These are phyloP conservation scores for Scyliorhinus canicula DNA, from an alignment of 2,797 vertebrate genomes.

Conservation along the genomic window DNA sequence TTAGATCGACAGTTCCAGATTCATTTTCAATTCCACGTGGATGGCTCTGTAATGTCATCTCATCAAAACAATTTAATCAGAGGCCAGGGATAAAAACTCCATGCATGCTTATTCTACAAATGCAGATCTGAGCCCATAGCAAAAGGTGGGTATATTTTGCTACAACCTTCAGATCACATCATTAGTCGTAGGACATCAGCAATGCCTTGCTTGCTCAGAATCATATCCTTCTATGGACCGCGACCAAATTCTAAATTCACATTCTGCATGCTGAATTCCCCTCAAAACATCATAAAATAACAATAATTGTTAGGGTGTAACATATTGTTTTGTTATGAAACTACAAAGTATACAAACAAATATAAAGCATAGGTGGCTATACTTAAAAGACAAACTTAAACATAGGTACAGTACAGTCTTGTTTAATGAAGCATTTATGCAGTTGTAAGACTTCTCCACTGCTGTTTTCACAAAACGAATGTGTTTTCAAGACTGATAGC, in stretches of 20 bases:
- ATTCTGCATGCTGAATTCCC: conserved; percentile 42
- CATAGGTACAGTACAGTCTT: conserved; percentile 86
- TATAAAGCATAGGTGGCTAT: conserved; percentile 69
- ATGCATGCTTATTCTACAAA: not conserved
- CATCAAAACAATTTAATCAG: not conserved
- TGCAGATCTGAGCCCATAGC: not conserved
- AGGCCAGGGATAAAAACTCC: not conserved
- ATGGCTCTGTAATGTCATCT: not conserved
- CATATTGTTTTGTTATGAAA: conserved; percentile 56
- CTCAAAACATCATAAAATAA: conserved; percentile 42
- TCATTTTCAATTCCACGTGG: not conserved
- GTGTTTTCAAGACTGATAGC: not conserved
- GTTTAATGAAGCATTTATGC: conserved; percentile 55
- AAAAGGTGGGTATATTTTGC: not conserved
- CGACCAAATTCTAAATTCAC: not conserved
- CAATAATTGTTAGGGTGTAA: conserved; percentile 48
- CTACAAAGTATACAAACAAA: conserved; percentile 69
- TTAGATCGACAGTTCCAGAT: not conserved
- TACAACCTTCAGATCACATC: not conserved
- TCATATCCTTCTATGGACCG: not conserved
- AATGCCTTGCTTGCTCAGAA: not conserved
- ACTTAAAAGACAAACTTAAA: conserved; percentile 76
- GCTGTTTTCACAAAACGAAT: conserved; percentile 42
- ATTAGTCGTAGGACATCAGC: not conserved
- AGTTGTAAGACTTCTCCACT: conserved; percentile 59